Base-by-base conservation (phyloP, 2,797 vertebrate species). In the Catharus ustulatus region DNA sequence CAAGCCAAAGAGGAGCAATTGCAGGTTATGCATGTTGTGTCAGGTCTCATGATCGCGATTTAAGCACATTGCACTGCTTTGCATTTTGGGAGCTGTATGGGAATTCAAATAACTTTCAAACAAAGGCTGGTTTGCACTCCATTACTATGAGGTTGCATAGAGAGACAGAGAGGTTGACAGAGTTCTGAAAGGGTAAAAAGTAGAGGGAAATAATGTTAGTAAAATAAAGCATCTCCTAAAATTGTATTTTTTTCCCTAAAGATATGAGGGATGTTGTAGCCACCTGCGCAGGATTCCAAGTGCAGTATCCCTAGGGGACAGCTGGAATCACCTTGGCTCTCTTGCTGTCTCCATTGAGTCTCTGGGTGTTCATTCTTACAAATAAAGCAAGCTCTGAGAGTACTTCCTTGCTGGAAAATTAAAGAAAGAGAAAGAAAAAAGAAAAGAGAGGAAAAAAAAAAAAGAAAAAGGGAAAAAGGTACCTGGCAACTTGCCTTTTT, bases 371-470 rank as follows among this genome's bases (percentile, higher is more conserved):
- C 30, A 27, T 63, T 77, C 26, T 80, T 46, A n/a, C 6, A 32
- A 6, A 17, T 10, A 83, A 26, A 16, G 7, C 7, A 52, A 38
- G 2, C 1, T 27, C 15, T 36, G 19, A 2, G 1, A 76, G 8
- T 9, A 58, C 1, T 36, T 52, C 4, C 9, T 42, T 71, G 7
- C 1, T 18, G 22, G 16, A 61, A 32, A 21, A 75, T 43, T 71
- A 62, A 55, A 67, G 26, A 32, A 21, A 19, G 3, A 11, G 29
- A 26, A 15, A 9, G 12, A 15, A 16, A 36, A 12, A 26, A 36
- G 1, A 30, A 5, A 67, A 15, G 1, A 45, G 5, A 30, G 4
- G 9, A 38, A 23, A 13, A 11, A 6, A 9, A 6, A 9, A 15
- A 11, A 30, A 12, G 4, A 26, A 5, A 38, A 73, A 43, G 49